Percentiles rank a stretch among this genome's conserved stretches.
Evolutionary conservation across 53 echinoderm and acorn worm species (phyloP).

Genomic region (Mesocentrotus franciscanus): DNA sequence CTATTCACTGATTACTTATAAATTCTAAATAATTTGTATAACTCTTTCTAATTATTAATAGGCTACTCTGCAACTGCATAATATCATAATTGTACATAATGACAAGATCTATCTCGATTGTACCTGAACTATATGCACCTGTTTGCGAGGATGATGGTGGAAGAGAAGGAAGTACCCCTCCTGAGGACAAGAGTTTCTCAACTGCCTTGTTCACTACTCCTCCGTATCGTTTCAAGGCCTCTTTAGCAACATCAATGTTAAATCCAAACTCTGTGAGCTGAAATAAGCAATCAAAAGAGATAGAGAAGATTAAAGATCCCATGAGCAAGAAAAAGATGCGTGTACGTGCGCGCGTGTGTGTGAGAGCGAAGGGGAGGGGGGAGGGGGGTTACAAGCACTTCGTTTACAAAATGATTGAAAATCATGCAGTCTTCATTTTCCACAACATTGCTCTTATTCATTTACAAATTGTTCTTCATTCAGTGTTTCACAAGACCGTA

Average conservation of each 20-base stretch:
- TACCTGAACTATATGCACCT: not conserved
- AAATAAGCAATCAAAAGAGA: not conserved
- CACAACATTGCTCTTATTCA: too few species aligned
- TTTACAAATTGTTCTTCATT: too few species aligned
- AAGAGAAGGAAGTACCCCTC: slow-evolving; percentile 76
- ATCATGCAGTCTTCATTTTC: too few species aligned
- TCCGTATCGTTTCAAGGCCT: slow-evolving; percentile 74
- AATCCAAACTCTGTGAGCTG: slow-evolving; percentile 91
- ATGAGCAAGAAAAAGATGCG: too few species aligned
- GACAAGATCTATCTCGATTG: not conserved
- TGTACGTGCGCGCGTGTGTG: not conserved
- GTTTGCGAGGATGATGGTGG: not conserved
- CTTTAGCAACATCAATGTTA: slow-evolving; percentile 70
- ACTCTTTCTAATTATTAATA: too few species aligned
- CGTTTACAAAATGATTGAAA: too few species aligned
- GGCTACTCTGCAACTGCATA: too few species aligned
- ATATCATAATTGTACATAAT: too few species aligned
- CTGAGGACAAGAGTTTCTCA: slow-evolving; percentile 74
- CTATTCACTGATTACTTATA: too few species aligned
- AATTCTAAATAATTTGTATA: too few species aligned
- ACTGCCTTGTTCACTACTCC: slow-evolving; percentile 79
- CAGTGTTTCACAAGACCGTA: too few species aligned
- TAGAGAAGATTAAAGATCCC: not conserved
- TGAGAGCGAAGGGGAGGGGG: not conserved
- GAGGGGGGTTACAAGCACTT: not conserved